phyloP scores from a whole-genome alignment of 2,888 invertebrate species.

The Tetanocera ferruginea region DNA sequence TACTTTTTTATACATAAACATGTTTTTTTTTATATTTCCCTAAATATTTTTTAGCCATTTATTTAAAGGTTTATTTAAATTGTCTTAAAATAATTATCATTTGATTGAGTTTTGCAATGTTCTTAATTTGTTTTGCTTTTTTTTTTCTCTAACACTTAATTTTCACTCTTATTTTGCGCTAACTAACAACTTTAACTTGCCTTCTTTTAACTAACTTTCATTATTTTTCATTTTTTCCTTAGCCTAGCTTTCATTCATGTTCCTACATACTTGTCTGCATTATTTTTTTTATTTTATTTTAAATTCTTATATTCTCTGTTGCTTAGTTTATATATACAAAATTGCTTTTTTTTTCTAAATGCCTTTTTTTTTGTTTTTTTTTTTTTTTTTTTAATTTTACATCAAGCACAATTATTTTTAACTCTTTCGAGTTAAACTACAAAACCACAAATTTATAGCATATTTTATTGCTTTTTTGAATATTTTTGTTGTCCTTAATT shows the following conservation, averaged over 20 bases:
- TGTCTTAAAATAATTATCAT: slow-evolving; percentile 8
- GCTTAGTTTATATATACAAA: slow-evolving; percentile 16
- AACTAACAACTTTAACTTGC: slow-evolving; percentile 18
- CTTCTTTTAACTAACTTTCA: background rate
- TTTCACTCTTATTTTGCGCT: slow-evolving; percentile 15
- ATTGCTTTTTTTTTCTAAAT: slow-evolving; percentile 28
- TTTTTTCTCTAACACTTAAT: background rate
- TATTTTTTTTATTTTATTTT: background rate
- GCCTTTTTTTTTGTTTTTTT: background rate
- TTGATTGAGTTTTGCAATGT: slow-evolving; percentile 28
- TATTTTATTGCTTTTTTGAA: slow-evolving; percentile 57
- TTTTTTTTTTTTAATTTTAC: slow-evolving; percentile 35
- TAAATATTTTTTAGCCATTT: slow-evolving; percentile 29
- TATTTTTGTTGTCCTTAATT: slow-evolving; percentile 18
- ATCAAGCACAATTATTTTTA: slow-evolving; percentile 52
- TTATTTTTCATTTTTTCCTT: background rate
- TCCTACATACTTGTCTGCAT: background rate
- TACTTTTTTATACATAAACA: background rate
- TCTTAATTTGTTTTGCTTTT: slow-evolving; percentile 1
- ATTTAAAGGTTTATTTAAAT: slow-evolving; percentile 6
- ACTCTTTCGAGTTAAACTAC: slow-evolving; percentile 32
- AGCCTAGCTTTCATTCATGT: background rate
- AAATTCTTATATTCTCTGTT: background rate
- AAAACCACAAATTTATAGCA: slow-evolving; percentile 49
- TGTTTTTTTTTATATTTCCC: slow-evolving; percentile 23